These are phyloP conservation scores for Lysandra bellargus DNA, from an alignment of 2,888 invertebrate genomes.

Conservation along the genomic window DNA sequence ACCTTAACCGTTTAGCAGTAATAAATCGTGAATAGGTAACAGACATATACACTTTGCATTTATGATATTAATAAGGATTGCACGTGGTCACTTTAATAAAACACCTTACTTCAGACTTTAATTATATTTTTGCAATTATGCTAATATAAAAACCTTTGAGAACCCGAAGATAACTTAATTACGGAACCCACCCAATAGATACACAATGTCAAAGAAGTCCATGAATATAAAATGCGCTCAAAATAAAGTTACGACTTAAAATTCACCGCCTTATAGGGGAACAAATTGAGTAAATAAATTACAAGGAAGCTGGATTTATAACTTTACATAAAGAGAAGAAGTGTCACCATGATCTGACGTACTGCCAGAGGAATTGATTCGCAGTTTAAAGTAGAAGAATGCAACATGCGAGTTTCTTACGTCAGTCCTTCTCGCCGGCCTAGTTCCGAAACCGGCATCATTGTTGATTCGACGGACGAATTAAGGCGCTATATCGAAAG, in stretches of 20 bases:
- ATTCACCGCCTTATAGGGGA: constrained; percentile 17
- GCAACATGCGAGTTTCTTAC: too few species aligned
- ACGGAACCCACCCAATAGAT: not conserved
- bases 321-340: not conserved
- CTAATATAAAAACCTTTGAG: constrained; percentile 1
- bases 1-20: too few species aligned
- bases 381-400: too few species aligned
- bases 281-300: constrained; percentile 24
- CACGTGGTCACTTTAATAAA: not conserved
- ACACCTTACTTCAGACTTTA: not conserved
- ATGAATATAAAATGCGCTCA: constrained; percentile 10
- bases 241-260: constrained; percentile 21
- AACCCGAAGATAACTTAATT: constrained; percentile 4
- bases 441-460: too few species aligned
- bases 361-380: too few species aligned
- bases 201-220: constrained; percentile 13
- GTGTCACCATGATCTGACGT: too few species aligned
- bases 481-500: too few species aligned
- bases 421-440: too few species aligned
- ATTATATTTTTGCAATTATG: not conserved
- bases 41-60: not conserved
- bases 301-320: not conserved
- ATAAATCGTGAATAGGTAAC: too few species aligned
- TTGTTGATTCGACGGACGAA: too few species aligned
- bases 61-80: not conserved